Evolutionary conservation across 2,113 vertebrate genomes (phyloP), one percentile per base, ranked within the genome.

Genomic region (Isurus oxyrinchus): DNA sequence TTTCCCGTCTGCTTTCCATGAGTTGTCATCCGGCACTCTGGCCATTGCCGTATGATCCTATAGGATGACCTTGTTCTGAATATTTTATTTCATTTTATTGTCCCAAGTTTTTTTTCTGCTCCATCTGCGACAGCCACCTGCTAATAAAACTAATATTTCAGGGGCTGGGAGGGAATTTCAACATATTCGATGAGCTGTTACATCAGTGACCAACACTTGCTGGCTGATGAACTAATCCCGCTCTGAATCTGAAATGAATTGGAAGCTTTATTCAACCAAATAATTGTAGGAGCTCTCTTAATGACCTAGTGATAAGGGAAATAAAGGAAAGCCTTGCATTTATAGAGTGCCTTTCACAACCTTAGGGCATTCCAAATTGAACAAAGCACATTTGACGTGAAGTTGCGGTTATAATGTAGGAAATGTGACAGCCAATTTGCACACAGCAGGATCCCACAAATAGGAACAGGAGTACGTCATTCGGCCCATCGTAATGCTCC

Each of bases 61-160:
- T 16, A 59, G 57, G 21, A 35, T 61, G 88, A 93, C 57, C 88
- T 93, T 93, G 88, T 19, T 61, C 57, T 61, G 88, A 93, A 61
- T 61, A 19, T 93, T 93, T 90, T 90, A 90, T 90, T 93, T 93
- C 59, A 35, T 93, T 59, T 61, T 93, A 61, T 61, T 93, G 88
- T 61, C 14, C 31, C 8, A 35, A 27, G 49, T 49, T 49, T 49
- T 88, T 93, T 91, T 93, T 93, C 55, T 93, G 55, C 88, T 93
- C 88, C 88, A 61, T 93, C 88, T 93, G 88, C 14, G 35, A 31
- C 88, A 61, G 88, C 57, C 88, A 19, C 88, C 59, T 93, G 88
- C 31, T 93, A 93, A 93, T 93, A 93, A n/a, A 93, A 93, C 31
- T 93, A n/a, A 93, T 93, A 93, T 61, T 93, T 93, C 88, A 93